Percentiles rank a stretch among this genome's conserved stretches.
Evolutionary conservation across 2,797 vertebrate genomes (phyloP).

Genomic region (Lagorchestes hirsutus): DNA sequence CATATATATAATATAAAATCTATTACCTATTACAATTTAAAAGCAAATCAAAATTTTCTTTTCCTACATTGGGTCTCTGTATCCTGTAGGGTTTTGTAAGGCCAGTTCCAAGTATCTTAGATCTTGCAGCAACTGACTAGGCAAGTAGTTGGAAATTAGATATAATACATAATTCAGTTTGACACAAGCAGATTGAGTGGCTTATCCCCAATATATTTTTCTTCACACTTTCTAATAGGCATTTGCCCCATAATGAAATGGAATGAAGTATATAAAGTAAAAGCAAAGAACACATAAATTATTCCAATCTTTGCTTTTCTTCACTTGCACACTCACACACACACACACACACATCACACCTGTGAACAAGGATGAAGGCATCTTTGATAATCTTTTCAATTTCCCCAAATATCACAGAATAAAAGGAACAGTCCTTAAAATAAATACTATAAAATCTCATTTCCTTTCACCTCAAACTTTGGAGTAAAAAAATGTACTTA

Average conservation of each 20-base stretch:
- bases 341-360: not conserved
- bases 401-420: not conserved
- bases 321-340: not conserved
- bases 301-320: not conserved
- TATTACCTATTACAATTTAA: not conserved
- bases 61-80: not conserved
- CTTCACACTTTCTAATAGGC: not conserved
- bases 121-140: not conserved
- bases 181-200: not conserved
- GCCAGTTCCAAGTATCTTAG: not conserved
- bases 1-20: not conserved
- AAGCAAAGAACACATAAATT: not conserved
- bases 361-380: not conserved
- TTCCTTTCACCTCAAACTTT: not conserved
- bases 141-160: not conserved
- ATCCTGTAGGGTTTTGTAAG: not conserved
- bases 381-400: not conserved
- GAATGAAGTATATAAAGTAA: not conserved
- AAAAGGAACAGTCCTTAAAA: not conserved
- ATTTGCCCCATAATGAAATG: not conserved
- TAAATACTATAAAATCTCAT: not conserved
- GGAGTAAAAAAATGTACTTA: not conserved
- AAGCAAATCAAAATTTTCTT: not conserved
- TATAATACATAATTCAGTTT: not conserved
- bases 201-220: not conserved